Base-by-base conservation (phyloP, 2,113 vertebrate species). In the Channa argus region DNA sequence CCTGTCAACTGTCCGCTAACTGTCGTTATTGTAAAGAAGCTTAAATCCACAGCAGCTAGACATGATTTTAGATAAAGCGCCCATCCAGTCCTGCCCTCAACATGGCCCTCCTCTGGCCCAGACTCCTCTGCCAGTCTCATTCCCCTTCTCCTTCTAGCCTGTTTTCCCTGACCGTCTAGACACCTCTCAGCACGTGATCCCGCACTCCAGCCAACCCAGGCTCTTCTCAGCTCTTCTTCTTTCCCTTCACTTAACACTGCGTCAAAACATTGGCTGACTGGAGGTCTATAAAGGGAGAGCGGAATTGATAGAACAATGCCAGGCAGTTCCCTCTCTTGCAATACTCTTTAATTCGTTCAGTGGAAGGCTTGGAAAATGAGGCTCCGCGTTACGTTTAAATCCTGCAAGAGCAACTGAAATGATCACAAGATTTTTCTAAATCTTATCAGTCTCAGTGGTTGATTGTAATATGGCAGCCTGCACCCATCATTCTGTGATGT, bases 1-100 rank as follows among this genome's bases (percentile, higher is more conserved):
- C 79, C 83, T 89, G 89, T 92, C 89, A 93, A 80, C 84, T 91
- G 90, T 91, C 93, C 24, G 24, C 24, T 24, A 24, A 92, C 58
- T 74, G 82, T 73, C 50, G 66, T 79, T 74, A 82, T 88, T 72
- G 81, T 80, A 85, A 75, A 79, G 72, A 78, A 82, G 70, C 76
- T 56, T 58, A 86, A 66, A 68, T 88, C 79, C 70, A 66, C 75
- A 71, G 83, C 33, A 67, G 77, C 79, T 41, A 68, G 83, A 89
- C 78, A 13, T 79, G 84, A 82, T 88, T 92, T 87, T 61, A 89
- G 86, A 91, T 90, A 86, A 89, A 81, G 84, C 45, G 63, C 82
- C 89, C 87, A 86, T 81, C 86, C 79, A 87, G 83, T 75, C 87
- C 59, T 91, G 89, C 71, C 77, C 83, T 88, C 74, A 39, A 88